These are phyloP conservation scores for Drosophila diplacantha DNA, from an alignment of 2,888 invertebrate genomes.

Conservation along the genomic window DNA sequence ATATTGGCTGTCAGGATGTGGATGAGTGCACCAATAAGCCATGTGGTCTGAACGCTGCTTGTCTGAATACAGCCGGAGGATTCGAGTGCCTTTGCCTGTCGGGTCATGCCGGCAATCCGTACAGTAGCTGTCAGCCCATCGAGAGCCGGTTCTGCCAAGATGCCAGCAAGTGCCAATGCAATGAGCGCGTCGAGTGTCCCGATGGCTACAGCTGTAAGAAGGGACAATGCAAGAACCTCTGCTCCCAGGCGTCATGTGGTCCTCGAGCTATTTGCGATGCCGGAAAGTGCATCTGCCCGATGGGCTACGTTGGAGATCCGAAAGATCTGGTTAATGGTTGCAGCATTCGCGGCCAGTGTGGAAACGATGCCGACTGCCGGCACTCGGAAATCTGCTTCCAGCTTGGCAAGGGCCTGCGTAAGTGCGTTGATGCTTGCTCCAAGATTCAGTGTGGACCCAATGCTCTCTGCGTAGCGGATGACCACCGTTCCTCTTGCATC, in stretches of 20 bases:
- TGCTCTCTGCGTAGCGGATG: constrained; percentile 89
- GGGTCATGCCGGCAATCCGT: constrained; percentile 91
- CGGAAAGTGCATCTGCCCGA: constrained; percentile 88
- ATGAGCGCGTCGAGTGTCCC: constrained; percentile 85
- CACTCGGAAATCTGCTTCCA: constrained; percentile 93
- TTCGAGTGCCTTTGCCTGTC: constrained; percentile 94
- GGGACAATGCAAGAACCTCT: constrained; percentile 87
- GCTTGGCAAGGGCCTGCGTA: constrained; percentile 85
- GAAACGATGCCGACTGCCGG: constrained; percentile 88
- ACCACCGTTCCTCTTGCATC: constrained; percentile 91
- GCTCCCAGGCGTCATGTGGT: constrained; percentile 87
- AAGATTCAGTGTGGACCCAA: constrained; percentile 94
- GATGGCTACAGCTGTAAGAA: constrained; percentile 86
- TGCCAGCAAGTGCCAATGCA: constrained; percentile 84
- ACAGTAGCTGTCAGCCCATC: constrained; percentile 86
- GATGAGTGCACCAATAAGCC: constrained; percentile 89
- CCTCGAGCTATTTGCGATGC: constrained; percentile 89
- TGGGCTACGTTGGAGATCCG: constrained; percentile 87
- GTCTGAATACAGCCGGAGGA: constrained; percentile 92
- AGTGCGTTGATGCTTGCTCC: constrained; percentile 91
- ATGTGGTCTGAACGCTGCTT: constrained; percentile 90
- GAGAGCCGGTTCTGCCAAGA: constrained; percentile 85
- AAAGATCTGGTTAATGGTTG: constrained; percentile 85
- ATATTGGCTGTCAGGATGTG: constrained; percentile 89
- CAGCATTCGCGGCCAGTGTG: constrained; percentile 85